Evolutionary conservation across 2,113 vertebrate genomes (phyloP), one percentile per base, ranked within the genome.

Genomic region (Sturnira hondurensis): DNA sequence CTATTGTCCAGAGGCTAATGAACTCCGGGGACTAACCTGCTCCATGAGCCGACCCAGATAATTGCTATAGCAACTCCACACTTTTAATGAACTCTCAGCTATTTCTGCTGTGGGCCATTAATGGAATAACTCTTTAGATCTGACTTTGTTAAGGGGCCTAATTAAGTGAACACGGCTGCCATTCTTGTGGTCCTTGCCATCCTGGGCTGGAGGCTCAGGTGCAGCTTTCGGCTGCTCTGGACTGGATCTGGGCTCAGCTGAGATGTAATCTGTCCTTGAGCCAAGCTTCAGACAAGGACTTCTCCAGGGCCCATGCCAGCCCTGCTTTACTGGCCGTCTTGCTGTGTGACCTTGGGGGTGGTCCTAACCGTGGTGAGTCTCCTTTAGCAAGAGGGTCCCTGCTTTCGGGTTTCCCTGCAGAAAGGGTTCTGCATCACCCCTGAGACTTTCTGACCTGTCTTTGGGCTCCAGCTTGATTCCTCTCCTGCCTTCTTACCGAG

Each of bases 31-130:
- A 95, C 89, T 70, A 91, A 86, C 91, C 88, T 83, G 28, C 80
- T 63, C 17, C 0, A 4, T 50, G 63, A 89, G 81, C 89, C 50
- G 10, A 83, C 91, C 88, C 87, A 95, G 96, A 97, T 98, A 97
- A 97, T 97, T 97, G 96, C 95, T 94, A 96, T 95, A 93, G 97
- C 89, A 97, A 97, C 95, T 95, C 95, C 86, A 96, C 95, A 95
- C 90, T 89, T 96, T 92, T 97, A 97, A 96, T 97, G 93, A 98
- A 96, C 96, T 82, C 96, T 83, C 89, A 87, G 94, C 96, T 97
- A 96, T 96, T 97, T 97, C 94, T 96, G 96, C 94, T 38, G 45
- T 83, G 87, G 94, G 43, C 96, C 97, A 89, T 95, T 97, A 96
- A 96, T 95, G 96, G 71, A 97, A 94, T 96, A 70, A 87, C 95